Base-by-base conservation (phyloP, 2,797 vertebrate genomes). In the Typhlichthys eigenmanni region DNA sequence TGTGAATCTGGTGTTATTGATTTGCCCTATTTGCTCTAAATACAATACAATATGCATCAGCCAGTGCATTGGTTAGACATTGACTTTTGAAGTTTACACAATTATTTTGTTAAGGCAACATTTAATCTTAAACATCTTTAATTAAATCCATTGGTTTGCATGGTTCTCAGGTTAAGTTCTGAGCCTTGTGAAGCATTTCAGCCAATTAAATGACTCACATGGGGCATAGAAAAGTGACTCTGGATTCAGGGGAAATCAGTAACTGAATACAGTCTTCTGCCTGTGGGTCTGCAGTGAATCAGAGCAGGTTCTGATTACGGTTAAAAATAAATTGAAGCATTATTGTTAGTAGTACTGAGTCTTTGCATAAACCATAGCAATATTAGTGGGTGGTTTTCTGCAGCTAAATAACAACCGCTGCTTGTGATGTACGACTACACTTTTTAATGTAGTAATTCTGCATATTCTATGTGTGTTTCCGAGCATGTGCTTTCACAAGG, bases 1-100 rank as follows among this genome's bases (percentile, higher is more conserved):
- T 53, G 32, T 62, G 32, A 62, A 50, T 53, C 60, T 43, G 49
- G 32, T 70, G 54, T 72, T 0, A 19, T 60, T 61, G 62, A 4
- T 55, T 61, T 1, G 12, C 13, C 17, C 58, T 34, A 62, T 52
- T 43, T 13, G 47, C 54, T 59, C 3, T 24, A 48, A 47, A 47
- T 59, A 29, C 3, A 19, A 12, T 10, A 60, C 4, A 8, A 29
- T 13, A 38, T 55, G 34, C 9, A 58, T 19, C 48, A 34, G 29
- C 8, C 0, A 13, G 0, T 54, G 56, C 5, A 1, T 64, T 9
- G 10, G 32, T 57, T 17, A 50, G 38, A 14, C 14, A 16, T 3
- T 50, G 48, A 50, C 2, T 4, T 24, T 24, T 24, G 24, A 24
- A 24, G 24, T 24, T 24, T 24, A 24, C 24, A 24, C 24, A 4